Percentiles rank a stretch among this genome's conserved stretches.
phyloP scores from a whole-genome alignment of 2,113 vertebrate genomes.

The Ornithorhynchus anatinus region DNA sequence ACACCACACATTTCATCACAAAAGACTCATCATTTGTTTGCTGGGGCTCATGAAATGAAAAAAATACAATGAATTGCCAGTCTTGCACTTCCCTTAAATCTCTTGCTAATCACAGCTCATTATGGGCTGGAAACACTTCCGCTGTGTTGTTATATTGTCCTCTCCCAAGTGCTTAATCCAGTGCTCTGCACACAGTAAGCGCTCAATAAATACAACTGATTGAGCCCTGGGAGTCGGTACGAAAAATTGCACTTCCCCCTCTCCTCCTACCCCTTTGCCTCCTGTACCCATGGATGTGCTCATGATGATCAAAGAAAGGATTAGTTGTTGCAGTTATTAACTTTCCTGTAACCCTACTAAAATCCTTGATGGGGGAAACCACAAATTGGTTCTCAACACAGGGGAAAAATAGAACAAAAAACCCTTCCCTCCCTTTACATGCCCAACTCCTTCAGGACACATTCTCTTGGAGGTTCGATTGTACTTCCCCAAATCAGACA shows the following conservation, averaged over 20 bases:
- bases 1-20: too few species aligned
- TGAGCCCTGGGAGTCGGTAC: neutral
- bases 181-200: neutral
- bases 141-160: too few species aligned
- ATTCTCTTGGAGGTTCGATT: neutral
- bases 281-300: neutral
- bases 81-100: too few species aligned
- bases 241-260: neutral
- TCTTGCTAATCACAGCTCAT: too few species aligned
- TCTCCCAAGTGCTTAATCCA: too few species aligned
- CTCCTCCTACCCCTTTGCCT: neutral
- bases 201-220: too few species aligned
- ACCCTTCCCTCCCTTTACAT: neutral
- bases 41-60: too few species aligned
- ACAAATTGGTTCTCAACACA: neutral
- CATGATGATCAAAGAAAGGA: neutral
- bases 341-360: neutral
- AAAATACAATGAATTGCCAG: too few species aligned
- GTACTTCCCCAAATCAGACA: neutral
- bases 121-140: too few species aligned
- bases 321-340: neutral
- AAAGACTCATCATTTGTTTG: too few species aligned
- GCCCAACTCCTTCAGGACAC: neutral
- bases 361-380: neutral
- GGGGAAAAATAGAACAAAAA: too few species aligned